Evolutionary conservation across 1,140 invertebrate species (phyloP).

Genomic region (Phymorhynchus buccinoides): DNA sequence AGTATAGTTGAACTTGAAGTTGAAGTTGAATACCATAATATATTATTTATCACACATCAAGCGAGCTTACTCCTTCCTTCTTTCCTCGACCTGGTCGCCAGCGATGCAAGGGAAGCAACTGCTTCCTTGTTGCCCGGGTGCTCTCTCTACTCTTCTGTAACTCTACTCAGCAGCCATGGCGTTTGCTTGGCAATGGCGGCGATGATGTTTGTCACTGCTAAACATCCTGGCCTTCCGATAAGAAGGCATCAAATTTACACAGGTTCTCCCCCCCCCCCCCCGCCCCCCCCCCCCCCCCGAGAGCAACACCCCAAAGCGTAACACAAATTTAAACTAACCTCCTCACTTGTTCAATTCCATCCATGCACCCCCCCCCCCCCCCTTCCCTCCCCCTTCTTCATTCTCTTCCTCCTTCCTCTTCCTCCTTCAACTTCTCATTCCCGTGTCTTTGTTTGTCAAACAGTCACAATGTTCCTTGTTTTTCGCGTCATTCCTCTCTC

Average conservation of each 20-base stretch:
- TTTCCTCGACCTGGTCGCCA: not conserved
- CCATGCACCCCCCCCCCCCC: not conserved
- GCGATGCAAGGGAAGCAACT: constrained; percentile 21
- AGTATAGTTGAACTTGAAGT: too few species aligned
- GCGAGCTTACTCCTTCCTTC: too few species aligned
- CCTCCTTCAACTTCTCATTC: not conserved
- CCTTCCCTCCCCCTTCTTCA: not conserved
- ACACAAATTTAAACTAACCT: constrained; percentile 13
- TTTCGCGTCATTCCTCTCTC: not conserved
- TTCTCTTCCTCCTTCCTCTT: not conserved
- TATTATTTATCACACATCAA: too few species aligned
- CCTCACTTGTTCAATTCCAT: too few species aligned
- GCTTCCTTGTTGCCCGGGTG: not conserved
- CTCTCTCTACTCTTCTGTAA: too few species aligned
- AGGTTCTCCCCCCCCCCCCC: constrained; percentile 18
- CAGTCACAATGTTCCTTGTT: not conserved
- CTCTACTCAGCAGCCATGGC: not conserved
- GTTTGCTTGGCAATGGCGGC: not conserved
- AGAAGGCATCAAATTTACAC: constrained; percentile 30
- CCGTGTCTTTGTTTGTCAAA: not conserved
- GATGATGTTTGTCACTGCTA: constrained; percentile 28
- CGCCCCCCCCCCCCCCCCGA: too few species aligned
- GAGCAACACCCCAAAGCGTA: constrained; percentile 25
- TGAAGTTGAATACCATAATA: too few species aligned
- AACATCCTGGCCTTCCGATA: constrained; percentile 17